Evolutionary conservation across 2,113 vertebrate species (phyloP), one percentile per base, ranked within the genome.

Genomic region (Megaceryle torquata): DNA sequence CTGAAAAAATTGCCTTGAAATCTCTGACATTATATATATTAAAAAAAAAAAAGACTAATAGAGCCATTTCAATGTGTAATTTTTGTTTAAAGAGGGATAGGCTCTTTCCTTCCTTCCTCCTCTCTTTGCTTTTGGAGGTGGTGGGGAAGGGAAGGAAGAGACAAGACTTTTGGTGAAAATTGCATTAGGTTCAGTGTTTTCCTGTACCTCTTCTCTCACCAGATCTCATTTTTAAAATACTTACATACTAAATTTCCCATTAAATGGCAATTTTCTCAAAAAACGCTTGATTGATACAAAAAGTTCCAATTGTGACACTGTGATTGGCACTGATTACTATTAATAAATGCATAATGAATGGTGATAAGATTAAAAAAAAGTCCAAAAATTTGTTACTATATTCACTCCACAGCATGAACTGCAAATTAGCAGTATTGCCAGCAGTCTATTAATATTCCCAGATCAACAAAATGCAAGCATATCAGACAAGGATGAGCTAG

Each of bases 311-410:
- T 24, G 41, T 1, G 9, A 67, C 31, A 19, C 33, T 33, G 15
- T 28, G 78, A 89, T 39, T 71, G 63, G 57, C 28, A 87, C 24
- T 76, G 94, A 96, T 65, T 91, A 20, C 86, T 71, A 89, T 82
- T 93, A 91, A 95, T 92, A 94, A 92, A 86, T 24, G 65, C 76
- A 56, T 64, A 90, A 88, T 68, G 57, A 83, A 75, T 21, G 43
- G 53, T 91, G 95, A 86, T 92, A 94, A 95, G 86, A 94, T 79
- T 92, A 95, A 96, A 56, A 92, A 92, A 87, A 50, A 57, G 57
- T 89, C 86, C 17, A 75, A 79, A 93, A 91, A 69, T 20, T 33
- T 1, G 14, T 71, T 83, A 46, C 83, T 68, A 41, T 84, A 76
- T 82, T 94, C 65, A 29, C 48, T 43, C 68, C 37, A 63, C 53